phyloP scores from a whole-genome alignment of 2,113 vertebrate species.

The Forbesichthys agassizii region DNA sequence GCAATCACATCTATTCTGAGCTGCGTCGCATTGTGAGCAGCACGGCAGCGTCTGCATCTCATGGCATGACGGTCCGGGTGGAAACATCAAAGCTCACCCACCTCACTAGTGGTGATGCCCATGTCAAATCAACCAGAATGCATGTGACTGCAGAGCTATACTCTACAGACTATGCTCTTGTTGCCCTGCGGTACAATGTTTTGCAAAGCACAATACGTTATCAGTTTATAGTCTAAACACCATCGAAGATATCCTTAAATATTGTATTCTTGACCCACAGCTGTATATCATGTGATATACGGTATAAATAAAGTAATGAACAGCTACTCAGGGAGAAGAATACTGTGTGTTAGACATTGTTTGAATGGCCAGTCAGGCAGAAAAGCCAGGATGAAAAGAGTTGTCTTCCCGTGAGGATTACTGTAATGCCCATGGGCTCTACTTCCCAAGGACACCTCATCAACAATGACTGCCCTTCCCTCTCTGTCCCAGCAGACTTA shows the following conservation, averaged over 20 bases:
- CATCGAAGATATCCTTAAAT: too few species aligned
- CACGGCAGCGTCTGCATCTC: constrained; percentile 49
- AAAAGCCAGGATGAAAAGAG: constrained; percentile 29
- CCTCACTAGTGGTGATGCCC: constrained; percentile 44
- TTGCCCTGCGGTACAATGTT: neutral
- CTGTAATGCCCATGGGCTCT: constrained; percentile 30
- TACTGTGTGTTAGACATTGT: constrained; percentile 5
- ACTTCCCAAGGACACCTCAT: constrained; percentile 54
- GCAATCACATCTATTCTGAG: constrained; percentile 26
- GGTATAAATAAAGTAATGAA: constrained; percentile 29
- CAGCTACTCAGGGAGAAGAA: constrained; percentile 30
- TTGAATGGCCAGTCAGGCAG: constrained; percentile 32
- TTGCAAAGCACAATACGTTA: neutral
- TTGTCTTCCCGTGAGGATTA: constrained; percentile 28
- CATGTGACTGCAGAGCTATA: neutral
- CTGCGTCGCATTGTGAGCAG: constrained; percentile 36
- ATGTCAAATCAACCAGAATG: neutral
- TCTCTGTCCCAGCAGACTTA: constrained; percentile 9
- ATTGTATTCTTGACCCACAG: too few species aligned
- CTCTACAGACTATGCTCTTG: neutral
- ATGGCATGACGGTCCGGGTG: constrained; percentile 31
- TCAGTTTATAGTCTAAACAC: too few species aligned
- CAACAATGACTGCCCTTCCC: constrained; percentile 18
- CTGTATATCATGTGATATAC: constrained; percentile 29
- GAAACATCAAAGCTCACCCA: constrained; percentile 40